Evolutionary conservation across 1,140 invertebrate genomes (phyloP).

Genomic region (Drosophila biarmipes): DNA sequence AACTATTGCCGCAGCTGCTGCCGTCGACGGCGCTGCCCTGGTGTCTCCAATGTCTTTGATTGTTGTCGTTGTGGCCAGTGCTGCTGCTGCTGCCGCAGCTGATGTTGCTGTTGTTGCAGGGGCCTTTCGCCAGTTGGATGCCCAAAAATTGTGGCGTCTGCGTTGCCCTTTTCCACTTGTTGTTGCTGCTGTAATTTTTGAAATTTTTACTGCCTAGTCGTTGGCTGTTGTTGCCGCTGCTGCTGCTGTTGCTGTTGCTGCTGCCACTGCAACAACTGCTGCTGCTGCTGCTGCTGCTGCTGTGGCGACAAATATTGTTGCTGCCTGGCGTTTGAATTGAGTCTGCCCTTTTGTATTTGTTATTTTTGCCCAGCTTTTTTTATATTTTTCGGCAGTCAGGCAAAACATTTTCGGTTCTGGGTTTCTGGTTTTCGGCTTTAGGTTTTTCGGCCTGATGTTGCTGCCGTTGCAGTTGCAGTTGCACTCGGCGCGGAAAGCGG

Average conservation of each 20-base stretch:
- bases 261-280: conserved; percentile 14
- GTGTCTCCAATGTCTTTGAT: conserved; percentile 41
- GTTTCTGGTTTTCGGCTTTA: conserved; percentile 50
- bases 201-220: conserved; percentile 46
- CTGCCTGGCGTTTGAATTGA: conserved; percentile 54
- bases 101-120: conserved; percentile 4
- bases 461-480: conserved; percentile 75
- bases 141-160: conserved; percentile 67
- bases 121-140: conserved; percentile 73
- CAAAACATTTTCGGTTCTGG: conserved; percentile 69
- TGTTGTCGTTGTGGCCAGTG: conserved; percentile 24
- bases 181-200: conserved; percentile 44
- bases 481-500: conserved; percentile 75
- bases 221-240: conserved; percentile 25
- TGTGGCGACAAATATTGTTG: conserved; percentile 64
- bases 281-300: conserved; percentile 28
- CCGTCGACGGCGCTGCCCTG: conserved; percentile 45
- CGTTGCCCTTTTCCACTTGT: conserved; percentile 49
- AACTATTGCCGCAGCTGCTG: conserved; percentile 25
- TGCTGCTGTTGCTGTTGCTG: conserved; percentile 32
- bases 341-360: conserved; percentile 43
- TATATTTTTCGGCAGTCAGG: conserved; percentile 70
- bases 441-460: conserved; percentile 55
- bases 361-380: conserved; percentile 16
- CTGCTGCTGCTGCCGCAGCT: conserved; percentile 3